Conservation (phyloP, 2,797 vertebrate species). For the Pantherophis alleghaniensis region DNA sequence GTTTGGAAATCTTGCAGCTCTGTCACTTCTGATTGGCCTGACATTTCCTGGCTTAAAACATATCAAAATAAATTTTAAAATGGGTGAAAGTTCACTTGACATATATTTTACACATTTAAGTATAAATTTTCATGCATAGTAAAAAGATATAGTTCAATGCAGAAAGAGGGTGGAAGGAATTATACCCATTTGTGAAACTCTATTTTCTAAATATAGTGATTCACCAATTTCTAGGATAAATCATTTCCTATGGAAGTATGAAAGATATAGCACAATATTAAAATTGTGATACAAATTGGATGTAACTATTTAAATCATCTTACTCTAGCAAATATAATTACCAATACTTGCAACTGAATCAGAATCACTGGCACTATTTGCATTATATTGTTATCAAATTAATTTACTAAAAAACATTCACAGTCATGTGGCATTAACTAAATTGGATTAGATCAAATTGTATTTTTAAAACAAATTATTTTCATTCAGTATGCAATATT, state of each 20-base stretch:
- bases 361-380: background rate
- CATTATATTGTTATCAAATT: background rate
- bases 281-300: background rate
- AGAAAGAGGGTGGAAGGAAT: background rate
- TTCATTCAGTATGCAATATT: background rate
- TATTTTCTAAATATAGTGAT: background rate
- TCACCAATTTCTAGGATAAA: background rate
- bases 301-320: background rate
- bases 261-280: background rate
- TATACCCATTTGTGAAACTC: background rate
- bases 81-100: background rate
- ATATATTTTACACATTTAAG: background rate
- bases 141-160: background rate
- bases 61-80: background rate
- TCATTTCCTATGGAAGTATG: background rate
- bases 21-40: background rate
- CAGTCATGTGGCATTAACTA: background rate
- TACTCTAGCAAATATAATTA: background rate
- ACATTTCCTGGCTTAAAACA: background rate
- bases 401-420: background rate
- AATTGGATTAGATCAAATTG: background rate
- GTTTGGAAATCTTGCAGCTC: background rate
- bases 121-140: background rate
- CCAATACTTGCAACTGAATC: background rate
- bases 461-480: background rate